Evolutionary conservation across 2,797 vertebrate genomes (phyloP).

Genomic region (Hypotaenidia philippensis): DNA sequence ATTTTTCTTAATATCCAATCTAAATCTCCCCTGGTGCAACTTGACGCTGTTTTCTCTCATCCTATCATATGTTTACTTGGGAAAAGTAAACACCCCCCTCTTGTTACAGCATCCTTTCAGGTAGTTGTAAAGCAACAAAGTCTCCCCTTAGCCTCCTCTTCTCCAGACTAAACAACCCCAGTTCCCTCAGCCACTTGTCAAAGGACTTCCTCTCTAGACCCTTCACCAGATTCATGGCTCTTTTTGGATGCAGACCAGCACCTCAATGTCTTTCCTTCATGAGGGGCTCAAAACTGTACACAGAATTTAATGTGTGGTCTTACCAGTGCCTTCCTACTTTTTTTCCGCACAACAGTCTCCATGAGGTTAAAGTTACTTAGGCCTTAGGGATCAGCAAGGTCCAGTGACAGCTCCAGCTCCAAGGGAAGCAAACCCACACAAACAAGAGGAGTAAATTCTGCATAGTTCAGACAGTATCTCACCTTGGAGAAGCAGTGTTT

Average conservation of each 20-base stretch:
- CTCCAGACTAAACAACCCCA: too few relatives aligned
- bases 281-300: background rate
- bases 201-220: background rate
- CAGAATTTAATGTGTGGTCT: background rate
- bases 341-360: background rate
- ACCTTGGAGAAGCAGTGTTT: background rate
- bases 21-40: background rate
- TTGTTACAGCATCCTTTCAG: background rate
- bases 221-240: background rate
- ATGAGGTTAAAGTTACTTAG: background rate
- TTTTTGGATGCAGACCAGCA: accelerated
- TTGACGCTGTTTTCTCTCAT: background rate
- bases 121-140: background rate
- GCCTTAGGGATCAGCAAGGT: background rate
- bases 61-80: background rate
- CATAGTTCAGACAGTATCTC: background rate
- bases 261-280: too few relatives aligned
- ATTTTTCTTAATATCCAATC: background rate
- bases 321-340: background rate
- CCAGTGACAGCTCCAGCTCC: background rate
- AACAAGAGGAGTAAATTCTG: background rate
- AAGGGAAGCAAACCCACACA: background rate
- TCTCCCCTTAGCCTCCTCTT: background rate
- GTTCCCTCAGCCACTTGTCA: too few relatives aligned
- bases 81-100: background rate